Evolutionary conservation across 2,797 vertebrate species (phyloP).

Genomic region (Fringilla coelebs): DNA sequence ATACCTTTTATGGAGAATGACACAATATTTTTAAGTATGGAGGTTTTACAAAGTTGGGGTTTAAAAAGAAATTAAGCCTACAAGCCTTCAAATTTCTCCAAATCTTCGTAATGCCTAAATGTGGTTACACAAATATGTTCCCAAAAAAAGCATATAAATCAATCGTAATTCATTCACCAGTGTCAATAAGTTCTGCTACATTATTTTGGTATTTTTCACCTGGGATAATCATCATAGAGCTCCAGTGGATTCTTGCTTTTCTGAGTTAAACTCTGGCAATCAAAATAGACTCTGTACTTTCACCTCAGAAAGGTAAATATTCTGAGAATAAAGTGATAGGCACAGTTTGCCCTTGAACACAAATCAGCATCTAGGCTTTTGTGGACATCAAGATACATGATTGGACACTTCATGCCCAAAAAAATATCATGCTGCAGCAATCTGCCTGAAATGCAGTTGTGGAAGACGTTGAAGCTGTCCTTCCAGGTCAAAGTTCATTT

Average conservation of each 20-base stretch:
- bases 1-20: not conserved
- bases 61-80: not conserved
- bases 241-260: not conserved
- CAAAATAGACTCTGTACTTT: not conserved
- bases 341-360: not conserved
- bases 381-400: not conserved
- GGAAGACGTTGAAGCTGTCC: not conserved
- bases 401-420: not conserved
- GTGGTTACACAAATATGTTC: not conserved
- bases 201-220: not conserved
- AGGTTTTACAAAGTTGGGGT: not conserved
- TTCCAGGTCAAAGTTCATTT: not conserved
- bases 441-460: not conserved
- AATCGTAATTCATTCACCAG: not conserved
- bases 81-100: not conserved
- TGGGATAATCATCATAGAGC: not conserved
- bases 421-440: not conserved
- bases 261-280: not conserved
- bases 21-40: not conserved
- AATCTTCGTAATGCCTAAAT: not conserved
- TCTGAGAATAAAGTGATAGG: not conserved
- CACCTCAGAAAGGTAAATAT: not conserved
- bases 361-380: not conserved
- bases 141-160: not conserved
- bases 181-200: not conserved